Conservation (phyloP, 1,140 invertebrate genomes). For the Zaprionus vittiger region DNA sequence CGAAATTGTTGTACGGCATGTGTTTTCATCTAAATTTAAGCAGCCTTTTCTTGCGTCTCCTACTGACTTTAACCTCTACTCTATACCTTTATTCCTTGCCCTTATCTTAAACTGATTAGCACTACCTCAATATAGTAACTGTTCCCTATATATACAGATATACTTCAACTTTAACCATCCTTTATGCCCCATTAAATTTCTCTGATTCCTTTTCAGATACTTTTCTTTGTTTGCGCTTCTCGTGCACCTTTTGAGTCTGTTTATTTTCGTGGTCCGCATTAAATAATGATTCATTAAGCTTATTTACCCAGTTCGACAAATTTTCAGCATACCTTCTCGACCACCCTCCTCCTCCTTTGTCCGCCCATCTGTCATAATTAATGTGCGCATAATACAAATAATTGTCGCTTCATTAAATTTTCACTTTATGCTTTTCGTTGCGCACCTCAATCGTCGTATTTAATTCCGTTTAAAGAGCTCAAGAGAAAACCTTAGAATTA, state of each 20-base stretch:
- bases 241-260: constrained; percentile 25
- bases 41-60: background rate
- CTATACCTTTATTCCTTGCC: background rate
- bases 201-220: background rate
- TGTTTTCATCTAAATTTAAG: background rate
- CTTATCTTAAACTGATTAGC: background rate
- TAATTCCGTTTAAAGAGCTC: constrained; percentile 43
- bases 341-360: background rate
- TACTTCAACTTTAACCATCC: too few relatives aligned
- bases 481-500: constrained; percentile 50
- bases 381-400: constrained; percentile 51
- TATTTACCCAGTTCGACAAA: constrained; percentile 43
- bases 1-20: background rate
- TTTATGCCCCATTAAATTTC: constrained; percentile 1
- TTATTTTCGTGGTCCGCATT: constrained; percentile 26
- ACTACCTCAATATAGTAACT: background rate
- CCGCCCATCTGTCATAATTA: constrained; percentile 42
- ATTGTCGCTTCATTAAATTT: constrained; percentile 50
- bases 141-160: too few relatives aligned
- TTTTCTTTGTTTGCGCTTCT: constrained; percentile 8
- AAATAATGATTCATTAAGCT: constrained; percentile 46
- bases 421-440: constrained; percentile 28
- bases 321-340: constrained; percentile 21
- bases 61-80: background rate
- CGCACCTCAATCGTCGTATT: constrained; percentile 29